Evolutionary conservation across 2,113 vertebrate species (phyloP).

Genomic region (Rhinolophus ferrumequinum): DNA sequence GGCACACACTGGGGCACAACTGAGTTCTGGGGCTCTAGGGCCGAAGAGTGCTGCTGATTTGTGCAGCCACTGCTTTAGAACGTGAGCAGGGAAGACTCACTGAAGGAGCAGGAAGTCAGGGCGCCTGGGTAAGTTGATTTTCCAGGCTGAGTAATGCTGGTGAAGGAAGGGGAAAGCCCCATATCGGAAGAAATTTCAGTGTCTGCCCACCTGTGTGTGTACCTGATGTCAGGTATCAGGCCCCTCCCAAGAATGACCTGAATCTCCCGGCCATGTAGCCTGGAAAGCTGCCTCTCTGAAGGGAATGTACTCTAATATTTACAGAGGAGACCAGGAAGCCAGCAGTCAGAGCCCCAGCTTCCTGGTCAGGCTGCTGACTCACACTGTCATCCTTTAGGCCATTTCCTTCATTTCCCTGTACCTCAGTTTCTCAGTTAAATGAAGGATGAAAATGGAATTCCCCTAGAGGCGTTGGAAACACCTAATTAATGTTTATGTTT

Average conservation of each 20-base stretch:
- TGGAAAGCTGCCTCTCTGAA: not conserved
- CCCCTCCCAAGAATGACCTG: not conserved
- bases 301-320: not conserved
- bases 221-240: not conserved
- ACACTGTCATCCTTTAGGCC: not conserved
- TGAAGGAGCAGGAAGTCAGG: no score
- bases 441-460: conserved; percentile 70
- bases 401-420: conserved; percentile 53
- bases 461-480: conserved; percentile 41
- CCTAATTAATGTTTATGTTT: conserved; percentile 15
- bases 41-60: not conserved
- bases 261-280: not conserved
- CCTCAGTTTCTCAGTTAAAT: conserved; percentile 70
- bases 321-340: conserved; percentile 48
- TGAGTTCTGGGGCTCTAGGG: not conserved
- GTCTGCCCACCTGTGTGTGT: not conserved
- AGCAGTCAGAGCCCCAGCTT: not conserved
- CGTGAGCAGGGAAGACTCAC: no score
- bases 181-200: not conserved
- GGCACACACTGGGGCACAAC: not conserved
- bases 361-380: conserved; percentile 59
- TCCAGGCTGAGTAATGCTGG: not conserved
- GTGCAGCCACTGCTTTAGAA: no score
- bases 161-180: not conserved
- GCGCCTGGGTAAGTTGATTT: not conserved